These are phyloP conservation scores for Peromyscus melanophrys DNA, from an alignment of 2,797 vertebrate genomes.

Conservation along the genomic window DNA sequence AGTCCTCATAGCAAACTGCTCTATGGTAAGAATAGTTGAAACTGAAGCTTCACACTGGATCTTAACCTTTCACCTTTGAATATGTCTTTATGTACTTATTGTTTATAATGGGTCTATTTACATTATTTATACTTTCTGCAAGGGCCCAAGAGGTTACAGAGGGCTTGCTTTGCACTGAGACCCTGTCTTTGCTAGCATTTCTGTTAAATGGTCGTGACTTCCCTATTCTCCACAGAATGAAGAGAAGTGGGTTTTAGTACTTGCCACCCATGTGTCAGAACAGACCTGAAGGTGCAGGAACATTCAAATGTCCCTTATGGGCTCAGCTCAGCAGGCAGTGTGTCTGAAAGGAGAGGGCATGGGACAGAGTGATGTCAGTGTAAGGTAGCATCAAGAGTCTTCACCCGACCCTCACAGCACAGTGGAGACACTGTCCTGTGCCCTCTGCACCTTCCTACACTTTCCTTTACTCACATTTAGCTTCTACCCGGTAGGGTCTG, in stretches of 20 bases:
- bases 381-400: not conserved
- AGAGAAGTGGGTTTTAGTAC: not conserved
- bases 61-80: not conserved
- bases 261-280: not conserved
- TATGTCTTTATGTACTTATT: not conserved
- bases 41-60: not conserved
- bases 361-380: not conserved
- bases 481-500: not conserved
- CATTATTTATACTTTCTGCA: not conserved
- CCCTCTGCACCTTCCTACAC: too few relatives aligned
- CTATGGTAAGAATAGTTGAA: not conserved
- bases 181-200: conserved; percentile 13
- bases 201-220: not conserved
- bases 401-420: not conserved
- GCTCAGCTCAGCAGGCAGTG: not conserved
- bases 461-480: not conserved
- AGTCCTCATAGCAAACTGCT: too few relatives aligned
- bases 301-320: not conserved
- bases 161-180: not conserved
- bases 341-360: not conserved
- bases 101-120: not conserved
- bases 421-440: not conserved
- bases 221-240: not conserved
- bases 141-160: not conserved
- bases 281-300: not conserved